phyloP scores from a whole-genome alignment of 2,113 vertebrate species.

The Pseudonaja textilis region DNA sequence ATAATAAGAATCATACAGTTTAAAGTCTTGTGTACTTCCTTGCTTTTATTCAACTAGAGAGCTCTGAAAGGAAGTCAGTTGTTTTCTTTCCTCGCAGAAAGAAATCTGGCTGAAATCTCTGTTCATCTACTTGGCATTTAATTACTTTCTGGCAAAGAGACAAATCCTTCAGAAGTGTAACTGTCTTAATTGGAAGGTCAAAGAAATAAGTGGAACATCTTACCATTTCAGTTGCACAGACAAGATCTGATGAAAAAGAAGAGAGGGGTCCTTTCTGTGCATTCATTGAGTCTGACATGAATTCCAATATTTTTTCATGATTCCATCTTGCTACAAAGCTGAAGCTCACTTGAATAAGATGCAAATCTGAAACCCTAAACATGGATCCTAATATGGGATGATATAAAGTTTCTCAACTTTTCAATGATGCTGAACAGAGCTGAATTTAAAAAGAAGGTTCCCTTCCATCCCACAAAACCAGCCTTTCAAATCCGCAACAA shows the following conservation, averaged over 20 bases:
- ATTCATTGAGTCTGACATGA: not conserved
- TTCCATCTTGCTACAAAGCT: not conserved
- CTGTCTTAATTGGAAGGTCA: not conserved
- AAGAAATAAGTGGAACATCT: not conserved
- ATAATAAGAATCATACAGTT: not conserved
- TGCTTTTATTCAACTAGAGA: not conserved
- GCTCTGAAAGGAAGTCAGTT: not conserved
- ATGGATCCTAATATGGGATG: not conserved
- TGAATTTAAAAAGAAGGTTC: not conserved
- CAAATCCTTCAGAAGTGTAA: not conserved
- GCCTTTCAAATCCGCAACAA: not conserved
- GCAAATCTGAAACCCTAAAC: not conserved
- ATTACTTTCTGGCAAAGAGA: not conserved
- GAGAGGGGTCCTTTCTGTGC: not conserved
- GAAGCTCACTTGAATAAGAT: not conserved
- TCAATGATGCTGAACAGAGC: not conserved
- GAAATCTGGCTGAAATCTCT: not conserved
- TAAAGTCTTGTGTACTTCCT: not conserved
- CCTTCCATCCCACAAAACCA: not conserved
- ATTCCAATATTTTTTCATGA: not conserved
- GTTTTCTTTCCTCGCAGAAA: not conserved
- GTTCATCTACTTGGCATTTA: not conserved
- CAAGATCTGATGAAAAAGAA: not conserved
- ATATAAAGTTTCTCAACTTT: not conserved
- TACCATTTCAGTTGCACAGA: not conserved